phyloP scores from a whole-genome alignment of 1,140 invertebrate genomes.

The Trichomalopsis sarcophagae region DNA sequence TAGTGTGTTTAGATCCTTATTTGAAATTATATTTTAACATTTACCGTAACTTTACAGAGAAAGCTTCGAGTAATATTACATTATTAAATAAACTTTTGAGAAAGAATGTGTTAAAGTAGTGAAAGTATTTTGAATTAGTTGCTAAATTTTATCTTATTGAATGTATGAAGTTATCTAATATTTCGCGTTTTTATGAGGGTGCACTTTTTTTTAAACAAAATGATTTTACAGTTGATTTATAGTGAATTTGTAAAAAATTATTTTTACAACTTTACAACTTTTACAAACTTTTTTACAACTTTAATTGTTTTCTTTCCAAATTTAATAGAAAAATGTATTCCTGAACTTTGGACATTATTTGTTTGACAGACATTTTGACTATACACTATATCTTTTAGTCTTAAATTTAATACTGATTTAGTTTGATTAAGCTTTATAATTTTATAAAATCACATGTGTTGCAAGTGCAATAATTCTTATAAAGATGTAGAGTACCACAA shows the following conservation, averaged over 20 bases:
- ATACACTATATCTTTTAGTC: not conserved
- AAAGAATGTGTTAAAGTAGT: slow-evolving; percentile 29
- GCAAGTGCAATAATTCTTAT: slow-evolving; percentile 4
- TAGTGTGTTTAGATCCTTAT: not conserved
- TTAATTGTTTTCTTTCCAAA: slow-evolving; percentile 7
- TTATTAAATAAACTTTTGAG: slow-evolving; percentile 27
- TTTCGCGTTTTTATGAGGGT: too few species aligned
- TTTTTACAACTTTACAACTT: not conserved
- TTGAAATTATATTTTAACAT: slow-evolving; percentile 4
- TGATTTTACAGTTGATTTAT: not conserved
- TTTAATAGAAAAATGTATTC: not conserved
- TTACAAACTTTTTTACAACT: not conserved
- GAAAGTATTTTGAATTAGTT: too few species aligned
- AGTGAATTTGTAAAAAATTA: not conserved
- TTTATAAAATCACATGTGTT: slow-evolving; percentile 18
- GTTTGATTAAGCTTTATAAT: slow-evolving; percentile 1
- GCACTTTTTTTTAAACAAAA: not conserved
- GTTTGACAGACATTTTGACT: slow-evolving; percentile 1
- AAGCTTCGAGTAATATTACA: slow-evolving; percentile 11
- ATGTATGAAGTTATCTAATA: too few species aligned
- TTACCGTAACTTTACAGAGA: slow-evolving; percentile 18
- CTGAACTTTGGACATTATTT: not conserved
- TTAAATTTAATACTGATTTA: slow-evolving; percentile 31
- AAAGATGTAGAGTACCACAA: slow-evolving; percentile 12
- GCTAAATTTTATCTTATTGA: too few species aligned